Percentiles rank a stretch among this genome's conserved stretches.
These are phyloP conservation scores for Polydrusus cervinus DNA, from an alignment of 2,888 invertebrate species.

Conservation along the genomic window DNA sequence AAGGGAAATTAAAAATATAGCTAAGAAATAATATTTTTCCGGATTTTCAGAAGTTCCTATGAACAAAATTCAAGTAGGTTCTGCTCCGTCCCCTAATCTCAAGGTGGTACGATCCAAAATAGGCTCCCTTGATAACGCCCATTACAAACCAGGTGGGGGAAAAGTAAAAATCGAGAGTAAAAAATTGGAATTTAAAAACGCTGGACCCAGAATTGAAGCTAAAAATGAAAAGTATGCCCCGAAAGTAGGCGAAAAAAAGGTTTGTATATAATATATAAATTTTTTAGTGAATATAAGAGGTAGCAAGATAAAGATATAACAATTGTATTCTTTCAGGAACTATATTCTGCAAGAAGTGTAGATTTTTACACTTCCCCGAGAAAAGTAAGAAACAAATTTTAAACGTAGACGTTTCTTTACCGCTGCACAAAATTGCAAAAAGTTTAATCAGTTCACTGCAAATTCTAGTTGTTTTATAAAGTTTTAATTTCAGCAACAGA, in stretches of 20 bases:
- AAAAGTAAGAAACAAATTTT: slow-evolving; percentile 33
- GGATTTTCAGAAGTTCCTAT: slow-evolving; percentile 84
- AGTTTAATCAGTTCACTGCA: background rate
- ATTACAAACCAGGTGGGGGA: slow-evolving; percentile 92
- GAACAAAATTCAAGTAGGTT: slow-evolving; percentile 94
- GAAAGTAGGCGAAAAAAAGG: slow-evolving; percentile 94
- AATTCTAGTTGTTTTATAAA: background rate
- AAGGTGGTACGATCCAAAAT: slow-evolving; percentile 95
- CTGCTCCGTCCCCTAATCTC: slow-evolving; percentile 92
- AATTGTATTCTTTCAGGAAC: slow-evolving; percentile 26
- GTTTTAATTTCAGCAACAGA: too few species aligned
- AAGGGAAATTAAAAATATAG: background rate
- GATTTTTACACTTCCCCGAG: slow-evolving; percentile 6
- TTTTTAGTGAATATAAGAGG: too few species aligned
- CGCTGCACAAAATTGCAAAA: background rate
- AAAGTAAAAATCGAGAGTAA: slow-evolving; percentile 91
- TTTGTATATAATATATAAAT: slow-evolving; percentile 65
- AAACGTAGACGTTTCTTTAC: background rate
- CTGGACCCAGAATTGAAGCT: slow-evolving; percentile 90
- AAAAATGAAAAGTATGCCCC: slow-evolving; percentile 92
- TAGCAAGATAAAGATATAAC: background rate
- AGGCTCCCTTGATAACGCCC: slow-evolving; percentile 91
- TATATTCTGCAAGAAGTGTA: slow-evolving; percentile 33
- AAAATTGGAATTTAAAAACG: slow-evolving; percentile 89
- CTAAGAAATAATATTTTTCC: background rate